Evolutionary conservation across 2,113 vertebrate genomes (phyloP).

Genomic region (Neopipo cinnamomea): DNA sequence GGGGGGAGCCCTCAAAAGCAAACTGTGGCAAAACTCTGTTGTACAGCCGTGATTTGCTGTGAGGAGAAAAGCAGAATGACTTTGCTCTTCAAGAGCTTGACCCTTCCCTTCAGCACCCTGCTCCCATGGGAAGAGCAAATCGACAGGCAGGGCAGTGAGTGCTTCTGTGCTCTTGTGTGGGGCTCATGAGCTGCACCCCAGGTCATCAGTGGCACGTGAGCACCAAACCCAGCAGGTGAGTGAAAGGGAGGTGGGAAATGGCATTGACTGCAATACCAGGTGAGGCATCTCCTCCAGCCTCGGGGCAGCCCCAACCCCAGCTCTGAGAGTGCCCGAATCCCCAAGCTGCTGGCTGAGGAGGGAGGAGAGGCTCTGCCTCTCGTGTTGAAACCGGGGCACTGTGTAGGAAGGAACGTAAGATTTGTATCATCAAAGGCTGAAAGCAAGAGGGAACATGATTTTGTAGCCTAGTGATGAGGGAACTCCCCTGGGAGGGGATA

Average conservation of each 20-base stretch:
- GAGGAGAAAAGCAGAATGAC: neutral
- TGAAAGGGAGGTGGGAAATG: neutral
- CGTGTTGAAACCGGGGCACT: constrained; percentile 3
- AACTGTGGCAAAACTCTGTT: neutral
- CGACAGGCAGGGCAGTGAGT: neutral
- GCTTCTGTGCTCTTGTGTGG: neutral
- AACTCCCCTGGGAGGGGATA: constrained; percentile 62
- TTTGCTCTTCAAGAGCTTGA: neutral
- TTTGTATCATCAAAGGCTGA: constrained; percentile 58
- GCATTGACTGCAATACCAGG: neutral
- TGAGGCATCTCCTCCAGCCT: neutral
- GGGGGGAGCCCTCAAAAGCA: neutral
- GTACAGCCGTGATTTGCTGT: neutral
- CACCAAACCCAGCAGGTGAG: neutral
- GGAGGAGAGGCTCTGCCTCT: constrained; percentile 16
- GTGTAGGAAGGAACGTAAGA: constrained; percentile 64
- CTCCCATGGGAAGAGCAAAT: neutral
- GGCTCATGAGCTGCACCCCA: accelerated
- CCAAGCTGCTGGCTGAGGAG: neutral
- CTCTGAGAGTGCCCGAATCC: neutral
- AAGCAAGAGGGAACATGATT: constrained; percentile 59
- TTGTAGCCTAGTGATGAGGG: constrained; percentile 39
- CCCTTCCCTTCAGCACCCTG: neutral
- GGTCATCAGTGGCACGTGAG: neutral
- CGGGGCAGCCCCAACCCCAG: neutral